Base-by-base conservation (phyloP, 2,888 invertebrate species). In the Prosapia bicincta region DNA sequence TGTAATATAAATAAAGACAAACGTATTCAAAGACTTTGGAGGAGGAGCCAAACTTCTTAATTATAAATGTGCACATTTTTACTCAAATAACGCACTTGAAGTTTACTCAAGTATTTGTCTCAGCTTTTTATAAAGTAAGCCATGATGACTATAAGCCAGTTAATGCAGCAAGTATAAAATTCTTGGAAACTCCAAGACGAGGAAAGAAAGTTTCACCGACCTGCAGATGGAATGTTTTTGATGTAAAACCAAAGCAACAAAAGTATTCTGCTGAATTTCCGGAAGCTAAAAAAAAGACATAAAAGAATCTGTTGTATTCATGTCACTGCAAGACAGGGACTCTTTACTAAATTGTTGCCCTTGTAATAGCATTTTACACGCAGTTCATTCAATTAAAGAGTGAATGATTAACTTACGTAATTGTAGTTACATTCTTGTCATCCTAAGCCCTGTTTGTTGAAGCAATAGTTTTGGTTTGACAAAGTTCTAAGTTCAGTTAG, bases 191-290 rank as follows among this genome's bases (percentile, higher is more conserved):
- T n/a, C n/a, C n/a, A n/a, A n/a, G n/a, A n/a, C n/a, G n/a, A n/a
- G n/a, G n/a, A n/a, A n/a, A n/a, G n/a, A 26, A 3, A 20, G 15
- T 23, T 20, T 23, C 67, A 1, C 13, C n/a, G 2, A 13, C 26
- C 26, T 68, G 26, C 26, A 68, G 68, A 25, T 26, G 6, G 3
- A 68, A 26, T 68, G 68, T 68, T 68, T 68, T 68, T 68, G 68
- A 68, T 68, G 26, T 68, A 3, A 68, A 68, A 68, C 68, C 25
- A 68, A 68, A 68, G 68, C n/a, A n/a, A n/a, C n/a, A n/a, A n/a
- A n/a, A n/a, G n/a, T n/a, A n/a, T n/a, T n/a, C n/a, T n/a, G n/a
- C 26, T 28, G 68, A 68, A 13, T 68, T 24, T 13, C 68, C 68
- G 1, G 68, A 68, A 13, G 24, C 24, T 25, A 26, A 26, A 68